Percentiles rank a stretch among this genome's conserved stretches.
phyloP scores from a whole-genome alignment of 2,888 invertebrate species.

The Zygogramma bicolorata region DNA sequence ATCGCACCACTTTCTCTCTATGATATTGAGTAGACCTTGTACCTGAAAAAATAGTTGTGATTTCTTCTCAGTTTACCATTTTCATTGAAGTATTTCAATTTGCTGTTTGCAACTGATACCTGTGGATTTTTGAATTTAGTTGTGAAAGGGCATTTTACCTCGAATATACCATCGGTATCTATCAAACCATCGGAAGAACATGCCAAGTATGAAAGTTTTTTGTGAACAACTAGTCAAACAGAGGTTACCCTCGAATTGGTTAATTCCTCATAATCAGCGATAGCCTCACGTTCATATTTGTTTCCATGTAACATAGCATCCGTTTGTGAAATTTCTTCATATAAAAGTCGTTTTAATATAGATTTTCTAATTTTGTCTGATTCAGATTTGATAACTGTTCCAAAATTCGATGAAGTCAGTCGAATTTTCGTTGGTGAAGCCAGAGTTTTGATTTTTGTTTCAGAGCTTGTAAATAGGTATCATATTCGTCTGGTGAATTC shows the following conservation, averaged over 20 bases:
- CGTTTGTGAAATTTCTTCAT: neutral
- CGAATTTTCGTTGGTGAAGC: neutral
- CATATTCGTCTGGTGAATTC: neutral
- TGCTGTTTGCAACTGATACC: neutral
- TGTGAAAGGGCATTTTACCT: slow-evolving; percentile 13
- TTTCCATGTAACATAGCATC: neutral
- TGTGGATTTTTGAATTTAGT: neutral
- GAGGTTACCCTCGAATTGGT: neutral
- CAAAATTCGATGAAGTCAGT: neutral
- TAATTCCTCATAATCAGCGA: too few relatives aligned
- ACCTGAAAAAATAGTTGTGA: slow-evolving; percentile 25
- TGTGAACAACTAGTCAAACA: neutral
- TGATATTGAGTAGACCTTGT: slow-evolving; percentile 24
- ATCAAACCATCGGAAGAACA: slow-evolving; percentile 11
- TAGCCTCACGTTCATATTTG: neutral
- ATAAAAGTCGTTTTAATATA: neutral
- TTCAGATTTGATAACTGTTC: neutral
- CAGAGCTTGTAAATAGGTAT: neutral
- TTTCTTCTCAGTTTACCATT: neutral
- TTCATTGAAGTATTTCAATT: neutral
- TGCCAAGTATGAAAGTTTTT: neutral
- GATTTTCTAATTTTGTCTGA: neutral
- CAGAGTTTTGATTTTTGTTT: neutral
- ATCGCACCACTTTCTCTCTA: slow-evolving; percentile 12
- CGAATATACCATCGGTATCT: neutral